Conservation (phyloP, 2,797 vertebrate species). For the Gadopsis bispinosus region DNA sequence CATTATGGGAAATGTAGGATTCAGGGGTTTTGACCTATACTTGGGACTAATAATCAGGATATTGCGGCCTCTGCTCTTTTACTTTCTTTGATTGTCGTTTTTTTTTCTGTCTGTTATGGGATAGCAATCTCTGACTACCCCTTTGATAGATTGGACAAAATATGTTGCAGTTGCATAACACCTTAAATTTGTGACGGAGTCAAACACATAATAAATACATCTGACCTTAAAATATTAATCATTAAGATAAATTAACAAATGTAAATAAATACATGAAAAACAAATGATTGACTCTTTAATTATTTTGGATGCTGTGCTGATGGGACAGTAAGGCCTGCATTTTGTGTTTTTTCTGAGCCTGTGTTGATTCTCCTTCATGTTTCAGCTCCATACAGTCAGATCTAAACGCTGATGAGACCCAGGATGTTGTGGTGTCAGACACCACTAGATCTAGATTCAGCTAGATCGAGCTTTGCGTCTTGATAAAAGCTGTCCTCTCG, state of each 20-base stretch:
- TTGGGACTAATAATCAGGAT: not conserved
- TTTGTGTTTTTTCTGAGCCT: slow-evolving; percentile 23
- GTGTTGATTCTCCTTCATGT: slow-evolving; percentile 22
- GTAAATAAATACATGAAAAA: slow-evolving; percentile 54
- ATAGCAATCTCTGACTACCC: not conserved
- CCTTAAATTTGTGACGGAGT: slow-evolving; percentile 17
- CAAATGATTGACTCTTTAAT: slow-evolving; percentile 20
- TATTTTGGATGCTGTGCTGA: slow-evolving; percentile 28
- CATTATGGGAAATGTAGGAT: slow-evolving; percentile 13
- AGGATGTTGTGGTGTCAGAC: not conserved
- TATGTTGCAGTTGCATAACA: slow-evolving; percentile 37
- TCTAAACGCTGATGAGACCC: slow-evolving; percentile 29
- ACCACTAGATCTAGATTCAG: slow-evolving; percentile 33
- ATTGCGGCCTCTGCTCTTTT: not conserved
- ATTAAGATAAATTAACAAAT: slow-evolving; percentile 35
- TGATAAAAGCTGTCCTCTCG: slow-evolving; percentile 97
- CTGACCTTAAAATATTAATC: slow-evolving; percentile 13
- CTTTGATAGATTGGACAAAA: slow-evolving; percentile 12
- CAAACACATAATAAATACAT: slow-evolving; percentile 38
- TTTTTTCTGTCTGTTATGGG: too few relatives aligned
- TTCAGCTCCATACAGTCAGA: slow-evolving; percentile 17
- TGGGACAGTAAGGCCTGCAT: slow-evolving; percentile 59
- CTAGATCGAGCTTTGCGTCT: slow-evolving; percentile 94
- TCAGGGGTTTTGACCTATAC: not conserved
- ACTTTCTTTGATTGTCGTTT: not conserved